A percentile compares a stretch with the other conserved stretches of the same genome.
Conservation (phyloP, 2,113 vertebrate species). For the Acinonyx jubatus region DNA sequence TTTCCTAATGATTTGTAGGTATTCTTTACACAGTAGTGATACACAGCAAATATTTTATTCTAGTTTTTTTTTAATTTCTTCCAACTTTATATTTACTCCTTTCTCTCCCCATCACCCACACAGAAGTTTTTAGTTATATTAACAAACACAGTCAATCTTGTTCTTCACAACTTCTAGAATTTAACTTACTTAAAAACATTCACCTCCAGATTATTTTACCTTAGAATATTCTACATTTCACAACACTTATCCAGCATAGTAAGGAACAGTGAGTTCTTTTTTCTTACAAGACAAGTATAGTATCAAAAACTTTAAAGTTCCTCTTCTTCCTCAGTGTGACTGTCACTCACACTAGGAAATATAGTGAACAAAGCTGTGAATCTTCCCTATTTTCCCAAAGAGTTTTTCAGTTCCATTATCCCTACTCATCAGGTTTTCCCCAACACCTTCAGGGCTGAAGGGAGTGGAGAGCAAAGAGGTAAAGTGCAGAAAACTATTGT, state of each 20-base stretch:
- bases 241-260: background rate
- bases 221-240: background rate
- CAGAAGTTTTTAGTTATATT: background rate
- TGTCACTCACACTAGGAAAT: background rate
- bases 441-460: background rate
- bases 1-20: slow-evolving; percentile 47
- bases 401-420: background rate
- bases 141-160: slow-evolving; percentile 3
- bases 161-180: background rate
- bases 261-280: background rate
- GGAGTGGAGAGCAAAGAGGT: background rate
- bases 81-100: background rate
- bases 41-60: slow-evolving; percentile 11
- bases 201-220: background rate
- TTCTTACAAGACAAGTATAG: background rate
- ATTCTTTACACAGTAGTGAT: slow-evolving; percentile 6
- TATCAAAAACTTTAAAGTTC: background rate
- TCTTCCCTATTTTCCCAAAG: background rate
- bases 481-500: background rate
- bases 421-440: background rate
- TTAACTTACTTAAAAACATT: background rate
- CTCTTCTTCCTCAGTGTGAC: background rate
- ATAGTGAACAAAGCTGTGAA: background rate
- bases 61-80: slow-evolving; percentile 9
- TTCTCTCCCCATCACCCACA: background rate